Percentiles rank a stretch among this genome's conserved stretches.
Conservation (phyloP, 2,888 invertebrate genomes). For the Apoda limacodes region DNA sequence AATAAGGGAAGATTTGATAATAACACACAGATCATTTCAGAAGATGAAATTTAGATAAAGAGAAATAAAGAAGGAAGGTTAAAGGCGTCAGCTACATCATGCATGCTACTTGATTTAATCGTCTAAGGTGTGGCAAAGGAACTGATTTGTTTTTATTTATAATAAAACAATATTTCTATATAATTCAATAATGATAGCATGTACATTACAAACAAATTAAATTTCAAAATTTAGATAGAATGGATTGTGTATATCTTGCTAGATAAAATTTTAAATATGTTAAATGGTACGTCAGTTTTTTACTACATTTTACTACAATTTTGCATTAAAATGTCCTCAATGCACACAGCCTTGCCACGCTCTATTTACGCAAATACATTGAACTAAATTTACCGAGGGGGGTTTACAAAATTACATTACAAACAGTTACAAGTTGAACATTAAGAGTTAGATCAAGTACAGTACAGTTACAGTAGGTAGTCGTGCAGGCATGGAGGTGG, state of each 20-base stretch:
- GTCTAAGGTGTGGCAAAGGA: conserved; percentile 70
- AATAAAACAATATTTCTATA: conserved; percentile 49
- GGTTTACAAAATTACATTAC: conserved; percentile 62
- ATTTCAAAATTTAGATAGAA: conserved; percentile 43
- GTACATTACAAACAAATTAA: conserved; percentile 47
- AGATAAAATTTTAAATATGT: conserved; percentile 60
- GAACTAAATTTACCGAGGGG: conserved; percentile 67
- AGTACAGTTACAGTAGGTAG: conserved; percentile 52
- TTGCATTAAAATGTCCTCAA: conserved; percentile 70
- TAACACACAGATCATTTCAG: conserved; percentile 38
- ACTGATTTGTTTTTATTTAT: conserved; percentile 49
- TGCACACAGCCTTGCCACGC: conserved; percentile 81
- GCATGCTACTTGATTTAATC: conserved; percentile 55
- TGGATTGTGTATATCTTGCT: conserved; percentile 56
- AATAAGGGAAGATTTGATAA: conserved; percentile 26
- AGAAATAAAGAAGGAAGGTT: conserved; percentile 31
- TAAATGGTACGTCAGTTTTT: conserved; percentile 50
- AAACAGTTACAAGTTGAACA: conserved; percentile 62
- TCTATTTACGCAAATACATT: conserved; percentile 65
- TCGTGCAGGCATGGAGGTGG: conserved; percentile 59
- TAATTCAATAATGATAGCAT: conserved; percentile 51
- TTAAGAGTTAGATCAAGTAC: conserved; percentile 51
- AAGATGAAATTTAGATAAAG: conserved; percentile 26
- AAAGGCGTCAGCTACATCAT: conserved; percentile 48
- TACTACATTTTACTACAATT: conserved; percentile 38